phyloP scores from a whole-genome alignment of 2,113 vertebrate genomes.

The Labrus mixtus region DNA sequence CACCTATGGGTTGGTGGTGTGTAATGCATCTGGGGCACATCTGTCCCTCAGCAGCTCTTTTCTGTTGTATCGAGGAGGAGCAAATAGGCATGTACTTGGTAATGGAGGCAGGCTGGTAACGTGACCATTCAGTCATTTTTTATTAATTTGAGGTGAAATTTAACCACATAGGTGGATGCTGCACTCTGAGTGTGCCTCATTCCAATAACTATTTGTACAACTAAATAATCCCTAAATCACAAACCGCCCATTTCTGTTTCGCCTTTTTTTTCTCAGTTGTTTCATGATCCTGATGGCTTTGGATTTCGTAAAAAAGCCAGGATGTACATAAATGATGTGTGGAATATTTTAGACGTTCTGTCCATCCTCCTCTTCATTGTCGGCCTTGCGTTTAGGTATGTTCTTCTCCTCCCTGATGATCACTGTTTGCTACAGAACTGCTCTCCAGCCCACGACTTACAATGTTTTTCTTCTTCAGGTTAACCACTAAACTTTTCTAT shows the following conservation, averaged over 20 bases:
- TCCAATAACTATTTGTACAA: too few relatives aligned
- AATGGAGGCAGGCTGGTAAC: too few relatives aligned
- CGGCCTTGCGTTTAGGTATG: slow-evolving; percentile 90
- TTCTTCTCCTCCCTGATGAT: neutral
- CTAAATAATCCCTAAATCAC: neutral
- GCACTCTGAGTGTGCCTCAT: too few relatives aligned
- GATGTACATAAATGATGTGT: slow-evolving; percentile 90
- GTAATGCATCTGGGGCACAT: too few relatives aligned
- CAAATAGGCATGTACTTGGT: too few relatives aligned
- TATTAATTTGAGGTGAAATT: too few relatives aligned
- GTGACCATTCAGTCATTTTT: too few relatives aligned
- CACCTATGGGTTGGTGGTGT: too few relatives aligned
- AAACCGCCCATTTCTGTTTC: neutral
- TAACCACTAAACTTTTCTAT: slow-evolving; percentile 85
- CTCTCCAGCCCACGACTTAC: neutral
- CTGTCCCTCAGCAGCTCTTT: too few relatives aligned
- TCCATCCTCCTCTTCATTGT: slow-evolving; percentile 89
- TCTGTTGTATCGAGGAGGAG: too few relatives aligned
- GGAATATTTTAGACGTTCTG: slow-evolving; percentile 93
- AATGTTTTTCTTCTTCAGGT: slow-evolving; percentile 75
- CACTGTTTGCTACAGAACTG: neutral
- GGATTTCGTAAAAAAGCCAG: slow-evolving; percentile 85
- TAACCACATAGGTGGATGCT: too few relatives aligned
- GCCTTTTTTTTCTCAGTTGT: slow-evolving; percentile 79
- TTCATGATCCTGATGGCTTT: slow-evolving; percentile 87